Evolutionary conservation across 2,797 vertebrate species (phyloP), one percentile per base, ranked within the genome.

Genomic region (Hozukius guyotensis): DNA sequence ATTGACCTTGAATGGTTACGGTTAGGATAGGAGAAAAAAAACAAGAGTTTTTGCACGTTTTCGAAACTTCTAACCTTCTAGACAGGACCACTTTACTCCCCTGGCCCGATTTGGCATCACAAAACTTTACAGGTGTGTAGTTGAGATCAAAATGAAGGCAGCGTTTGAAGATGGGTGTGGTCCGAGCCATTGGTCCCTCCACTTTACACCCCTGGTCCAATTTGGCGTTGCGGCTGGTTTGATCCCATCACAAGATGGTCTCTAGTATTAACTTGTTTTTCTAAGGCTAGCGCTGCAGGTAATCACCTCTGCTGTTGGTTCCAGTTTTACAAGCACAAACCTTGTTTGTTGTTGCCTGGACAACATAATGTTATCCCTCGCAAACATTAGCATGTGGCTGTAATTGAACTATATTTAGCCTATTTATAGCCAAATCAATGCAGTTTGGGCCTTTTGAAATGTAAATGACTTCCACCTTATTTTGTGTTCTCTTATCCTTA

Each of bases 211-310:
- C 7, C 18, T 55, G 5, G n/a, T 20, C 53, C 22, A 22, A 22
- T 55, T 22, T 55, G 53, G 0, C 0, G 52, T 55, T 22, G n/a
- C 5, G 52, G n/a, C 0, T 1, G 20, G n/a, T 22, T 22, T 22
- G 4, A 55, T 24, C 20, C 0, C n/a, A 55, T 55, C 20, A 11
- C 20, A 24, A 22, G 53, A 0, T 25, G 22, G 22, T 24, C 53
- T 56, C 0, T 25, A 13, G 53, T 8, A 2, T 83, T 34, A 29
- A n/a, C 27, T 72, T 49, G 11, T 25, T 42, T 80, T 46, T 73
- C 6, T 0, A 20, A 49, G 2, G 32, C 25, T 8, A n/a, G 12
- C 4, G 0, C 14, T 36, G 25, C 42, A 65, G 38, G 6, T 1
- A 69, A n/a, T 36, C 20, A 49, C 10, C 53, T 81, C 29, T 11